Base-by-base conservation (phyloP, 1,140 invertebrate genomes). In the Pogonus chalceus region DNA sequence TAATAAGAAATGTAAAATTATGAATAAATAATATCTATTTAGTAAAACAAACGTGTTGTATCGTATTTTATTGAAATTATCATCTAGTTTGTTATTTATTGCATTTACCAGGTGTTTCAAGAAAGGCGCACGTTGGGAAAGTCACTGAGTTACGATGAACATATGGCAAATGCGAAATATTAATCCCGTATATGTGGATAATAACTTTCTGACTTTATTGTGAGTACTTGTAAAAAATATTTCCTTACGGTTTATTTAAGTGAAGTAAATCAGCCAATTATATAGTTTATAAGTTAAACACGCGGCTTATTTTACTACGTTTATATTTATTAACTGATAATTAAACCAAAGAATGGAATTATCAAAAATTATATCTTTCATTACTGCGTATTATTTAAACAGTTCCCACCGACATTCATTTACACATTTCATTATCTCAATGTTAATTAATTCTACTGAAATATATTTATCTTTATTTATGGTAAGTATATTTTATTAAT, bases 1-100 rank as follows among this genome's bases (percentile, higher is more conserved):
- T 43, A 43, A 43, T 43, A 10, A 43, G 18, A 43, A 43, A 12
- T 43, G 37, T 43, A 43, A 43, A 43, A 43, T 43, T 9, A 43
- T 18, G 9, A 43, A 12, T 18, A 43, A 43, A 43, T 43, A 9
- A 43, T 43, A 43, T 43, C 37, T 43, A 43, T 43, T 43, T 43
- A 43, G 37, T 43, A 43, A 43, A 43, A 43, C 9, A 9, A 43
- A 43, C 9, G 37, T 43, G 37, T 43, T 12, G 18, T n/a, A 16
- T 43, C 37, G 37, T 43, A 43, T 43, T 9, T 43, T 43, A 18
- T 43, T 18, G 9, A 4, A 7, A 31, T 7, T 31, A 4, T 7
- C 26, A 4, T 7, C 14, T 31, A 14, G 7, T 14, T 4, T 4
- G 26, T 7, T 14, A 14, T 4, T 31, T 31, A 4, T 31, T 31